phyloP scores from a whole-genome alignment of 1,140 invertebrate genomes.

The Euwallacea fornicatus region DNA sequence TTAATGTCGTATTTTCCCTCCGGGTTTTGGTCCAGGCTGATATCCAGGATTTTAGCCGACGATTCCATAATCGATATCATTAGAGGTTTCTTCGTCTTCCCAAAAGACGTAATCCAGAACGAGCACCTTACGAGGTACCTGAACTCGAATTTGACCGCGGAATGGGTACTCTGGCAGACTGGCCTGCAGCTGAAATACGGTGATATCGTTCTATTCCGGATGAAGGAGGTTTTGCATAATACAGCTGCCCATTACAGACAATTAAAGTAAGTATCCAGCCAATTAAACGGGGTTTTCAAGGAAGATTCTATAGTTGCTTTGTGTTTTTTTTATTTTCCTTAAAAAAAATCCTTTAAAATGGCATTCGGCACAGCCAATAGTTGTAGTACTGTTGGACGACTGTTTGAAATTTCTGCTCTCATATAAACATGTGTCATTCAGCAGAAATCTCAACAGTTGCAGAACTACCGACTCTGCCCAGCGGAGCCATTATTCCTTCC shows the following conservation, averaged over 20 bases:
- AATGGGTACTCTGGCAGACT: slow-evolving; percentile 96
- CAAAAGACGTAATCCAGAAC: slow-evolving; percentile 67
- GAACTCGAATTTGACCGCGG: slow-evolving; percentile 65
- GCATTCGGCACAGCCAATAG: not conserved
- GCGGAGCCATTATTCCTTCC: too few relatives aligned
- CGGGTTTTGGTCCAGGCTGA: slow-evolving; percentile 96
- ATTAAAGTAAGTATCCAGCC: slow-evolving; percentile 45
- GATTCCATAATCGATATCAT: slow-evolving; percentile 84
- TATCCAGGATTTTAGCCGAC: slow-evolving; percentile 89
- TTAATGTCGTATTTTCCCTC: slow-evolving; percentile 96
- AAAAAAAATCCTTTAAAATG: too few relatives aligned
- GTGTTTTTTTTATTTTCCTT: too few relatives aligned
- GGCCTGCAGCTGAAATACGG: slow-evolving; percentile 86
- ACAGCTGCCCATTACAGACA: slow-evolving; percentile 49
- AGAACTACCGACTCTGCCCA: too few relatives aligned
- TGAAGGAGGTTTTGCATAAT: slow-evolving; percentile 73
- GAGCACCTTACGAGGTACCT: slow-evolving; percentile 63
- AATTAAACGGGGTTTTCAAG: too few relatives aligned
- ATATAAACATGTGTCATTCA: too few relatives aligned
- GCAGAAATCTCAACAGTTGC: too few relatives aligned
- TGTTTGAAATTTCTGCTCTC: not conserved
- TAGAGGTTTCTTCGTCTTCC: slow-evolving; percentile 66
- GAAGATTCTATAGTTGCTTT: not conserved
- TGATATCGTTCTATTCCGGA: slow-evolving; percentile 75
- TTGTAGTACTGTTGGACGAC: not conserved